Percentiles rank a stretch among this genome's conserved stretches.
Conservation (phyloP, 2,888 invertebrate species). For the Pachydiplax longipennis region DNA sequence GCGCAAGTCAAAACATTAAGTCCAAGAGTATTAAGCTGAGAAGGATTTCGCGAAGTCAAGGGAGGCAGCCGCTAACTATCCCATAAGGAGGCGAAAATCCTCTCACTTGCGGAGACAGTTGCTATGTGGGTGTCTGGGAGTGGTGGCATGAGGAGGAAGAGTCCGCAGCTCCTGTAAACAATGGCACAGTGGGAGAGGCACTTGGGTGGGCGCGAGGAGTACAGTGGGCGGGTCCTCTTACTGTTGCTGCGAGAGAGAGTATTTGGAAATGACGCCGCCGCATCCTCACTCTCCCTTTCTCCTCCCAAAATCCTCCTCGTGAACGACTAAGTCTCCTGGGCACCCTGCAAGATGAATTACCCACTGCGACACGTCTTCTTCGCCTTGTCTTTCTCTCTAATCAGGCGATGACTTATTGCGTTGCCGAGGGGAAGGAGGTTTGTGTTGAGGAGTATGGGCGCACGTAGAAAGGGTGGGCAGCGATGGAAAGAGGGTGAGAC, state of each 20-base stretch:
- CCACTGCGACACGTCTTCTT: conserved; percentile 39
- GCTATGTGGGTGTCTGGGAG: conserved; percentile 27
- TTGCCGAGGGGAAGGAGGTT: not conserved
- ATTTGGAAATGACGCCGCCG: conserved; percentile 36
- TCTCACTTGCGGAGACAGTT: not conserved
- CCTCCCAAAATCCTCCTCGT: not conserved
- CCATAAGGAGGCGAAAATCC: conserved; percentile 42
- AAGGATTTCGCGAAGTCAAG: conserved; percentile 4
- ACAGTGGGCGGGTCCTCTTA: conserved; percentile 27
- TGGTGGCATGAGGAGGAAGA: not conserved
- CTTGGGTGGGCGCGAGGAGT: conserved; percentile 34
- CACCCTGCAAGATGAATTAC: conserved; percentile 44
- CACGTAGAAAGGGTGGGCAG: not conserved
- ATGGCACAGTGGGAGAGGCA: conserved; percentile 40
- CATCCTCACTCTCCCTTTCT: not conserved
- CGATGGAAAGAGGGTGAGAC: not conserved
- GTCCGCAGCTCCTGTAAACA: conserved; percentile 35
- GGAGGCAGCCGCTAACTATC: conserved; percentile 35
- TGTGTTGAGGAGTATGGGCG: not conserved
- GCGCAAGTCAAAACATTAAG: not conserved
- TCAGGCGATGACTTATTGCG: conserved; percentile 44
- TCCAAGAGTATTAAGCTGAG: too few species aligned
- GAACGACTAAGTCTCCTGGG: conserved; percentile 38
- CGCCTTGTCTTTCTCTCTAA: conserved; percentile 45
- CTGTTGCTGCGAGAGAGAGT: conserved; percentile 13